Conservation (phyloP, 2,113 vertebrate genomes). For the Corvus hawaiiensis region DNA sequence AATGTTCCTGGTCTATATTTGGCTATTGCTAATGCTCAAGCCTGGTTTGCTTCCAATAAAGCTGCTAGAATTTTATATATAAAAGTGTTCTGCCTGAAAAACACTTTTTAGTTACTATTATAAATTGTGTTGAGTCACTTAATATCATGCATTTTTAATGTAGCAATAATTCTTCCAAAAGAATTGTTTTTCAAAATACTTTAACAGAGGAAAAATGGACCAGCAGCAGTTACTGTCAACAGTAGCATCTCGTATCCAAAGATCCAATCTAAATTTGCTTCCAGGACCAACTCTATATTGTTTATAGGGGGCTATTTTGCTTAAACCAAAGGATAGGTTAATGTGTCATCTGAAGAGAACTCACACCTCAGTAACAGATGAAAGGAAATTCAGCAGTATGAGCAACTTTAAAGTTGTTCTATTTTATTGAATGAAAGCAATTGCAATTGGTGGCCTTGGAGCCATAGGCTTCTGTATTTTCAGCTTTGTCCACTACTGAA, state of each 20-base stretch:
- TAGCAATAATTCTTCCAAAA: not conserved
- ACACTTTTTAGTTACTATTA: not conserved
- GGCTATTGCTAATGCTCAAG: not conserved
- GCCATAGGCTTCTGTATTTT: not conserved
- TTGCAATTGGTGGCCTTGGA: not conserved
- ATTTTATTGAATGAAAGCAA: not conserved
- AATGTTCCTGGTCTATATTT: not conserved
- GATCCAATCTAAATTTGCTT: not conserved
- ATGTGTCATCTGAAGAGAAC: not conserved
- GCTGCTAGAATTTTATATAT: not conserved
- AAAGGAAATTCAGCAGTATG: not conserved
- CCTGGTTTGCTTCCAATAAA: not conserved
- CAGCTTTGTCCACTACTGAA: not conserved
- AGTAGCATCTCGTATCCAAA: not conserved
- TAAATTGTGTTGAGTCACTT: not conserved
- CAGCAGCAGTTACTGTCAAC: not conserved
- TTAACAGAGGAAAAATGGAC: not conserved
- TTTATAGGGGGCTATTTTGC: not conserved
- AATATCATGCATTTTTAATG: not conserved
- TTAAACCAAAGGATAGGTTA: not conserved
- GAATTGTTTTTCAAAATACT: not conserved
- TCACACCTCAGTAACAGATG: not conserved
- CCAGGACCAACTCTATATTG: not conserved
- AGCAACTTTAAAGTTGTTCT: not conserved
- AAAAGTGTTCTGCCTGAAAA: not conserved